Evolutionary conservation across 1,140 invertebrate genomes (phyloP).

Genomic region (Hypsibius dujardini): DNA sequence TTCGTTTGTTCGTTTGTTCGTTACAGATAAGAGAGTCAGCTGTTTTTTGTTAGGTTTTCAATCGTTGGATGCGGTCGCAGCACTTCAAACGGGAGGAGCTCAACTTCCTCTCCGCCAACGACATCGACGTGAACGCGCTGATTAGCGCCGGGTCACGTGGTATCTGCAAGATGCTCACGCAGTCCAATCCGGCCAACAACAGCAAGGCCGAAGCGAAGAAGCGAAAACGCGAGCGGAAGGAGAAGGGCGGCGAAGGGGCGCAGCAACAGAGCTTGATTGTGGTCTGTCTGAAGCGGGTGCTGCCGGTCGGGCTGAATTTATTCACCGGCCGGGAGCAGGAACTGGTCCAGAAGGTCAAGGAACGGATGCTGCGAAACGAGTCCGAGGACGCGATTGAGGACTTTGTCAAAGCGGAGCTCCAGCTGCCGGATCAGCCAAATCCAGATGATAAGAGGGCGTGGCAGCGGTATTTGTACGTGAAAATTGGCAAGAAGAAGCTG

Average conservation of each 20-base stretch:
- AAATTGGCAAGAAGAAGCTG: conserved; percentile 58
- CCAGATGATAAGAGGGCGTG: conserved; percentile 92
- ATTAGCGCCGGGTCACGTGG: conserved; percentile 44
- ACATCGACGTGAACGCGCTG: conserved; percentile 95
- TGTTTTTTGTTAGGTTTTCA: conserved; percentile 91
- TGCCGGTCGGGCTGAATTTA: conserved; percentile 94
- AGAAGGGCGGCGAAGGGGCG: conserved; percentile 65
- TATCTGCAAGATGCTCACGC: conserved; percentile 17
- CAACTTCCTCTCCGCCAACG: conserved; percentile 96
- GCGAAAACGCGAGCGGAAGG: conserved; percentile 50
- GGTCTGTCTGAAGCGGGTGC: conserved; percentile 80
- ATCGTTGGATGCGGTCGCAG: conserved; percentile 92
- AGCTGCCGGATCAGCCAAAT: conserved; percentile 72
- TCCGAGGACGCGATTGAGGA: conserved; percentile 80
- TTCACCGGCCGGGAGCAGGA: conserved; percentile 97
- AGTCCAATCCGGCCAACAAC: conserved; percentile 30
- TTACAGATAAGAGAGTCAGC: too few species aligned
- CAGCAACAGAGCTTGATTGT: conserved; percentile 93
- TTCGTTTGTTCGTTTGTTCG: too few species aligned
- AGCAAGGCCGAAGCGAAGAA: conserved; percentile 48
- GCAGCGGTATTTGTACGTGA: conserved; percentile 96
- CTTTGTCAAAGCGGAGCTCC: conserved; percentile 78
- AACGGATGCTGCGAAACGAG: conserved; percentile 75
- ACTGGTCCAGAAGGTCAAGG: conserved; percentile 94
- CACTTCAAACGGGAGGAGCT: conserved; percentile 95